Base-by-base conservation (phyloP, 2,888 invertebrate genomes). In the Smittia sp. region DNA sequence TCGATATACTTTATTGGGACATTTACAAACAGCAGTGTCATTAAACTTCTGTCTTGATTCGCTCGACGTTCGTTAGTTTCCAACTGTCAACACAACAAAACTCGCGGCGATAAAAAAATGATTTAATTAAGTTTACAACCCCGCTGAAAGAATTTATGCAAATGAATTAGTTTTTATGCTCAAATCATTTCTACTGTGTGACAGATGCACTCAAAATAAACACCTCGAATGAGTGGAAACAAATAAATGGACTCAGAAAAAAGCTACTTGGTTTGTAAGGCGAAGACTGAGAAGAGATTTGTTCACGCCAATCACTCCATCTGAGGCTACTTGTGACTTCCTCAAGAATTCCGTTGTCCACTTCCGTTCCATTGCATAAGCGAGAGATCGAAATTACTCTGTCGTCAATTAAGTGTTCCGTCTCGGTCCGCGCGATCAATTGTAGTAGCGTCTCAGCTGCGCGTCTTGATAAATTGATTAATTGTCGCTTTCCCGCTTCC, bases 401-500 rank as follows among this genome's bases (percentile, higher is more conserved):
- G 22, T n/a, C n/a, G n/a, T 70, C 32, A 58, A 70, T 70, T 70
- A 70, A 70, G 54, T 58, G 54, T 72, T 72, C 72, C 58, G 72
- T 18, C 20, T 6, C 52, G 41, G 20, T 20, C 27, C 46, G 68
- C 22, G 18, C 24, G 22, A 20, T 46, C 46, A 69, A 66, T 66
- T 66, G 70, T 52, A 11, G 38, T 9, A 54, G 3, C 58, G 4
- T 63, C 63, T 24, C 63, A 27, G 25, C 27, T 27, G 27, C n/a
- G 63, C 25, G 25, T 25, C 63, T 63, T 70, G 15, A 62, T 72
- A 72, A 72, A 72, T 72, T 72, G 72, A 72, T 72, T 72, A 72
- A 72, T 72, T 72, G 62, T 11, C 27, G 27, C 72, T 24, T 72
- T 72, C 62, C 39, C 58, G 27, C 18, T 22, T 39, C 58, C 13